These are phyloP conservation scores for Nemopilema nomurai DNA, from an alignment of 30 jellyfish, hydroid and myxozoan species.

Conservation along the genomic window DNA sequence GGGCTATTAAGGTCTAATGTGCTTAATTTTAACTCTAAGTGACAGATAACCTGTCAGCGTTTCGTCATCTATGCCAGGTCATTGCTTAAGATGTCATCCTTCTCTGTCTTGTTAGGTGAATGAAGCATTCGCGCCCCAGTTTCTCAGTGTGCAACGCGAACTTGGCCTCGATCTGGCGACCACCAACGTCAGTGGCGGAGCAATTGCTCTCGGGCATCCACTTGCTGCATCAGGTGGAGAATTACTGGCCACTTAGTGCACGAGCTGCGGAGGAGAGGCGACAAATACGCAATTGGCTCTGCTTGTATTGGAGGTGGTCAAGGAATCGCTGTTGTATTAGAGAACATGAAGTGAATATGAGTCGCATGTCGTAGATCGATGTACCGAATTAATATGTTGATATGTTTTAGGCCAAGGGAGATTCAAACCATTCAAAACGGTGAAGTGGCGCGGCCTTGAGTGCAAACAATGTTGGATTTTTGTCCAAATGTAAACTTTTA, in stretches of 20 bases:
- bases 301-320: conserved; percentile 99
- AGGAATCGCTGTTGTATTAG: conserved; percentile 93
- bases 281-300: conserved; percentile 88
- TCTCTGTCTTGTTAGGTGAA: conserved; percentile 86
- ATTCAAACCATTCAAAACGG: too few relatives aligned
- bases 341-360: conserved; percentile 43
- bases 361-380: background rate
- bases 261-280: conserved; percentile 77
- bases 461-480: too few relatives aligned
- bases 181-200: conserved; percentile 93
- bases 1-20: too few relatives aligned
- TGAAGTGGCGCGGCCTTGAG: too few relatives aligned
- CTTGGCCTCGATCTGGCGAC: conserved; percentile 78
- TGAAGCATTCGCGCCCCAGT: conserved; percentile 97
- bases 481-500: too few relatives aligned
- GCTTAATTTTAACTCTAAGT: too few relatives aligned
- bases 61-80: too few relatives aligned
- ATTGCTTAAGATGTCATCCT: too few relatives aligned
- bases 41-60: too few relatives aligned
- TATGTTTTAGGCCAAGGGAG: too few relatives aligned
- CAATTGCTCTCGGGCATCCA: conserved; percentile 97
- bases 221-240: conserved; percentile 94
- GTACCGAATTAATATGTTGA: too few relatives aligned
- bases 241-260: conserved; percentile 82
- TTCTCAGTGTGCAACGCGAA: conserved; percentile 79